phyloP scores from a whole-genome alignment of 2,888 invertebrate genomes.

The Autographa pulchrina region DNA sequence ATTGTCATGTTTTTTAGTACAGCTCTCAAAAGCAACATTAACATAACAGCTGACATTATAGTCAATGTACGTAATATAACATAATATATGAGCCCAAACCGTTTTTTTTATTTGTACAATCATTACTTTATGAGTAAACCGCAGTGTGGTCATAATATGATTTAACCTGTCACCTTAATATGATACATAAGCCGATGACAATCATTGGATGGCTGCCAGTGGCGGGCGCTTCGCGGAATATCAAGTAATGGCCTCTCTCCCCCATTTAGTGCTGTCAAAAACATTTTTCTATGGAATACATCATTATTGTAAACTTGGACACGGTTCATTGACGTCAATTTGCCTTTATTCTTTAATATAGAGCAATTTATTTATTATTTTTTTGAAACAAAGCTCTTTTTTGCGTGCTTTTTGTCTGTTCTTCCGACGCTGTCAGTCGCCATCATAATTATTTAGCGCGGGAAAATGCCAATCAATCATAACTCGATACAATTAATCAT shows the following conservation, averaged over 20 bases:
- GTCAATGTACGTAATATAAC: constrained; percentile 15
- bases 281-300: constrained; percentile 61
- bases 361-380: constrained; percentile 25
- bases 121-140: constrained; percentile 54
- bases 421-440: constrained; percentile 31
- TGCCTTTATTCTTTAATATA: constrained; percentile 9
- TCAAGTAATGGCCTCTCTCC: constrained; percentile 46
- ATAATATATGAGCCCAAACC: constrained; percentile 26
- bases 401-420: constrained; percentile 30
- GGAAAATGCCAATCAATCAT: constrained; percentile 49
- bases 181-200: constrained; percentile 54
- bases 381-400: constrained; percentile 25
- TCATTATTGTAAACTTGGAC: constrained; percentile 43
- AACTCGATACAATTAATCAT: constrained; percentile 34
- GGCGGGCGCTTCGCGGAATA: constrained; percentile 67
- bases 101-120: constrained; percentile 41
- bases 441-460: constrained; percentile 37
- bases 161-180: constrained; percentile 51
- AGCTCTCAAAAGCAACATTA: background rate
- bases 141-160: constrained; percentile 31
- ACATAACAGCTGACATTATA: background rate
- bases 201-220: constrained; percentile 74
- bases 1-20: background rate
- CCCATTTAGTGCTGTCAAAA: constrained; percentile 57
- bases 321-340: constrained; percentile 54